These are phyloP conservation scores for Anaspis maculata DNA, from an alignment of 2,888 invertebrate species.

Conservation along the genomic window DNA sequence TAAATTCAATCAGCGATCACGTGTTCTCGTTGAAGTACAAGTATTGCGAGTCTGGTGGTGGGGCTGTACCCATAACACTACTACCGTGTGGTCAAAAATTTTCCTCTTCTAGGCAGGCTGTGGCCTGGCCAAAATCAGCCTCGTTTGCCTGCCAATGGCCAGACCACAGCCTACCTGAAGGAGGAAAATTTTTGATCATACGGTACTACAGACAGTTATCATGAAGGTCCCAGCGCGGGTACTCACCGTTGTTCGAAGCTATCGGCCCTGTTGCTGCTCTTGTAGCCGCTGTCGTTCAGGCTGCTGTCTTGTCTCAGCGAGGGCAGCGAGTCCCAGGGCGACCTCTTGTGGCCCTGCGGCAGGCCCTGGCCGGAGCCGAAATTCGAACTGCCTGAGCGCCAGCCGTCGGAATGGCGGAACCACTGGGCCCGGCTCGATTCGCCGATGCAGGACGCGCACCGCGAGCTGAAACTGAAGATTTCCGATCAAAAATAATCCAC, in stretches of 20 bases:
- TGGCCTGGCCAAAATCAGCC: too few species aligned
- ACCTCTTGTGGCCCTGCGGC: slow-evolving; percentile 56
- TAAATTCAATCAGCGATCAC: too few species aligned
- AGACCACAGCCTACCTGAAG: too few species aligned
- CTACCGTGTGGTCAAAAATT: too few species aligned
- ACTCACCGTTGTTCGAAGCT: slow-evolving; percentile 82
- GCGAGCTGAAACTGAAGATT: slow-evolving; percentile 42
- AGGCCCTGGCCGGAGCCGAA: slow-evolving; percentile 49
- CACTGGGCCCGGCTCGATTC: slow-evolving; percentile 82
- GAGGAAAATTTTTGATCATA: too few species aligned
- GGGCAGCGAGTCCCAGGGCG: slow-evolving; percentile 83
- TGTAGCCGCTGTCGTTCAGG: slow-evolving; percentile 80
- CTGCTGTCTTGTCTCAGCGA: slow-evolving; percentile 78
- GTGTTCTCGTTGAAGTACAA: too few species aligned
- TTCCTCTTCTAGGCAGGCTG: too few species aligned
- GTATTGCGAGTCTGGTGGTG: too few species aligned
- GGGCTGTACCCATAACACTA: too few species aligned
- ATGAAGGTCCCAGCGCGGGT: too few species aligned
- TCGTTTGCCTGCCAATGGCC: too few species aligned
- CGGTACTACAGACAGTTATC: too few species aligned
- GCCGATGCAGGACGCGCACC: slow-evolving; percentile 83
- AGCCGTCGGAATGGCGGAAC: slow-evolving; percentile 85
- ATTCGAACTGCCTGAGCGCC: slow-evolving; percentile 69
- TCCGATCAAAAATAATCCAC: slow-evolving; percentile 1
- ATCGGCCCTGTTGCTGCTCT: slow-evolving; percentile 77